These are phyloP conservation scores for Brachylomia viminalis DNA, from an alignment of 2,888 invertebrate genomes.

Conservation along the genomic window DNA sequence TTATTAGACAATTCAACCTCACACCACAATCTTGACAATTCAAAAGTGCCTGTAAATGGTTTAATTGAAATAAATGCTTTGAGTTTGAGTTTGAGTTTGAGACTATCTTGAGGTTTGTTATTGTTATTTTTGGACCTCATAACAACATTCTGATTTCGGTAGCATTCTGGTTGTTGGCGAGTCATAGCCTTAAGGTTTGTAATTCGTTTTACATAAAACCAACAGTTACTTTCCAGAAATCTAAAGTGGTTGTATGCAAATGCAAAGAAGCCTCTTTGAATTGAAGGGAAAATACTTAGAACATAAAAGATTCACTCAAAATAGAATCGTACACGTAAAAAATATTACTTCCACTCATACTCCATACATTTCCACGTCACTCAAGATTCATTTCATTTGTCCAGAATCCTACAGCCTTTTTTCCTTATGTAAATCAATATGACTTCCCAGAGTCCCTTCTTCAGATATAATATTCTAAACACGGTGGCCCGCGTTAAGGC, in stretches of 20 bases:
- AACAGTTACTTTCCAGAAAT: neutral
- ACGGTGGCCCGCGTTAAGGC: slow-evolving; percentile 89
- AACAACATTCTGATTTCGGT: neutral
- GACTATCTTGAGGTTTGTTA: slow-evolving; percentile 8
- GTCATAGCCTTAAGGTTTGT: too few relatives aligned
- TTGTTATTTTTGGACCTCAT: slow-evolving; percentile 11
- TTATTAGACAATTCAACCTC: too few relatives aligned
- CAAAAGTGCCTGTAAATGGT: too few relatives aligned
- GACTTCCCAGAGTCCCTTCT: slow-evolving; percentile 79
- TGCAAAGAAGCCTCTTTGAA: neutral
- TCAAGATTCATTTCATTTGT: slow-evolving; percentile 71
- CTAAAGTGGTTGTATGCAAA: neutral
- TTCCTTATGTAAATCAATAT: slow-evolving; percentile 88
- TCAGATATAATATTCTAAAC: slow-evolving; percentile 89
- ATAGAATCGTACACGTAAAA: slow-evolving; percentile 28
- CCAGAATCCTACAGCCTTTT: slow-evolving; percentile 71
- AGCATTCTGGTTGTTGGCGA: slow-evolving; percentile 1
- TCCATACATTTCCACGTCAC: slow-evolving; percentile 52
- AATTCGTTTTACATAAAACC: neutral
- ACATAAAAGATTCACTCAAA: slow-evolving; percentile 13
- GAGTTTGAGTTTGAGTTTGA: slow-evolving; percentile 3
- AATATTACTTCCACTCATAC: slow-evolving; percentile 37
- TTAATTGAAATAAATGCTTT: too few relatives aligned
- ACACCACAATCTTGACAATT: too few relatives aligned
- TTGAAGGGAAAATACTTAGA: neutral